These are phyloP conservation scores for Syndactyla subalaris DNA, from an alignment of 2,797 vertebrate species.

Conservation along the genomic window DNA sequence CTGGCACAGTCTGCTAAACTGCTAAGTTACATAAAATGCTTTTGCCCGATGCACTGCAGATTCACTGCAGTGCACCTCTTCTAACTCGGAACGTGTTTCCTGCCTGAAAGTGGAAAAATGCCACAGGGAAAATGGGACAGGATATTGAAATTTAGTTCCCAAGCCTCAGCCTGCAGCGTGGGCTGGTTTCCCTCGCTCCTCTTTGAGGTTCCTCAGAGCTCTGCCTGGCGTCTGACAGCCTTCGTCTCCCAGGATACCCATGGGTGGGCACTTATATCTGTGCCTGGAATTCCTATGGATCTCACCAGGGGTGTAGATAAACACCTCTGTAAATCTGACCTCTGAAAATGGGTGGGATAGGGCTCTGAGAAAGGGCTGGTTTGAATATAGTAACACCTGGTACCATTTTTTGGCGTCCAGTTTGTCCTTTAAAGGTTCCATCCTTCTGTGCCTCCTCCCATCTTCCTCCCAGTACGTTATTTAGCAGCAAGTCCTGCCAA, in stretches of 20 bases:
- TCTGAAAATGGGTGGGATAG: background rate
- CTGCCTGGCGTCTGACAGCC: background rate
- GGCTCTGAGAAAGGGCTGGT: background rate
- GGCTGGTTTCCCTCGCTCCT: background rate
- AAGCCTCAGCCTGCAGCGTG: background rate
- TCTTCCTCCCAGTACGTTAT: background rate
- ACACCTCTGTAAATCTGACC: background rate
- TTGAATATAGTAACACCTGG: background rate
- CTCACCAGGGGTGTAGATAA: background rate
- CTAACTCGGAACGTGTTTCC: background rate
- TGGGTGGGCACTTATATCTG: accelerated
- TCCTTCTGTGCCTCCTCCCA: background rate
- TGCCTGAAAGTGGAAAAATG: background rate
- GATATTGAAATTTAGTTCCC: background rate
- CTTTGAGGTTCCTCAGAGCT: background rate
- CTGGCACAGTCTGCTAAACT: background rate
- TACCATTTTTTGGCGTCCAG: accelerated
- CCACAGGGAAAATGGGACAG: background rate
- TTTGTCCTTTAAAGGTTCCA: background rate
- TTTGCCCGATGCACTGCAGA: background rate
- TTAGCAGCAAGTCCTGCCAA: background rate
- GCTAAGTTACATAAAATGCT: background rate
- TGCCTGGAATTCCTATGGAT: background rate
- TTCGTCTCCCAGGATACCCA: background rate
- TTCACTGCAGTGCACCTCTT: background rate